Conservation (phyloP, 2,888 invertebrate genomes). For the Lasioglossum lativentre region DNA sequence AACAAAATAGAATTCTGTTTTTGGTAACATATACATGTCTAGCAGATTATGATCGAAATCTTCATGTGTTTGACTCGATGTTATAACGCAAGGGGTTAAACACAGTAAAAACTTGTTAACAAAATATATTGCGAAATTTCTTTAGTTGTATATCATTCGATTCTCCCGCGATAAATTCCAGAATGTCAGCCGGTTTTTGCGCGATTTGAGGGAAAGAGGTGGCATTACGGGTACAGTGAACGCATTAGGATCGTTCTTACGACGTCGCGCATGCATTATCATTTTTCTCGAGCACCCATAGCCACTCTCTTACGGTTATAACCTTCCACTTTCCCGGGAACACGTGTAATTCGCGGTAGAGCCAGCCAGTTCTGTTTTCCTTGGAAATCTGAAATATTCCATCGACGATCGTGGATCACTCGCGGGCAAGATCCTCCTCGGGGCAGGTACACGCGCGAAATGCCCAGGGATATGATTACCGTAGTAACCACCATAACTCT, state of each 20-base stretch:
- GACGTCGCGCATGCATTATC: background rate
- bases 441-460: background rate
- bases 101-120: background rate
- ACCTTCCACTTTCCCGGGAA: constrained; percentile 1
- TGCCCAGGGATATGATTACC: constrained; percentile 34
- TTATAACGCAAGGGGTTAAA: too few relatives aligned
- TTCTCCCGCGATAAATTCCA: background rate
- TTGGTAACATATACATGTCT: too few relatives aligned
- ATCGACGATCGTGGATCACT: background rate
- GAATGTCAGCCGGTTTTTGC: background rate
- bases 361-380: constrained; percentile 6
- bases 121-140: background rate
- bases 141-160: background rate
- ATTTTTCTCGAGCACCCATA: background rate
- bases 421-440: background rate
- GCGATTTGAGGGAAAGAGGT: background rate
- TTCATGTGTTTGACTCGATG: too few relatives aligned
- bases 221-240: background rate
- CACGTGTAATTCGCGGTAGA: background rate
- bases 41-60: too few relatives aligned
- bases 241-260: constrained; percentile 9
- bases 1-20: too few relatives aligned
- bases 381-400: background rate
- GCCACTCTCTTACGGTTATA: background rate
- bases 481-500: constrained; percentile 41